These are phyloP conservation scores for Gnatocerus cornutus DNA, from an alignment of 2,888 invertebrate genomes.

Conservation along the genomic window DNA sequence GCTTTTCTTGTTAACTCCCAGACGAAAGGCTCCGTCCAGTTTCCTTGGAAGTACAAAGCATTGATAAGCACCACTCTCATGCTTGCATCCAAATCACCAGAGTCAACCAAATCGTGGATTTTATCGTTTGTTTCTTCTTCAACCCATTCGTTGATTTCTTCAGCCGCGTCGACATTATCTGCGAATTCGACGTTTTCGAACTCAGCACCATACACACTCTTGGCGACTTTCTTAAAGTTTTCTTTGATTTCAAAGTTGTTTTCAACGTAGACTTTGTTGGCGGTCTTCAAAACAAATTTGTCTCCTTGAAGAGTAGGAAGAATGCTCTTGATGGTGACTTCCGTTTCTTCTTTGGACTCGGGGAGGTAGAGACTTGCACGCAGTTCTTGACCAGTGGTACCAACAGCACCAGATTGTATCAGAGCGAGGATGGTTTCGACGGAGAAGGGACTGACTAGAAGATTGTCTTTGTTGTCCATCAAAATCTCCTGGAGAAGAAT, in stretches of 20 bases:
- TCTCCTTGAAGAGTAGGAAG: not conserved
- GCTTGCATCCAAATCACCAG: constrained; percentile 40
- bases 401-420: constrained; percentile 57
- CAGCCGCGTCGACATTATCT: not conserved
- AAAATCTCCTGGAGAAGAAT: constrained; percentile 52
- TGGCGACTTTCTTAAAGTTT: not conserved
- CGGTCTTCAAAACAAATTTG: constrained; percentile 21
- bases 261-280: constrained; percentile 15
- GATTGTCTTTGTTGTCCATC: constrained; percentile 51
- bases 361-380: constrained; percentile 56
- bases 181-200: constrained; percentile 17
- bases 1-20: not conserved
- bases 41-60: constrained; percentile 31
- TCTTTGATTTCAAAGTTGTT: not conserved
- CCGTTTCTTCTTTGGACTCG: constrained; percentile 48
- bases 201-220: constrained; percentile 2
- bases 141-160: constrained; percentile 55
- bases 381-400: constrained; percentile 56
- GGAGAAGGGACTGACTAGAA: constrained; percentile 61
- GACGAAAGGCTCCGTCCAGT: not conserved
- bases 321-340: constrained; percentile 13
- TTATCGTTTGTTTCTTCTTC: constrained; percentile 61
- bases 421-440: constrained; percentile 60
- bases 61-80: constrained; percentile 10
- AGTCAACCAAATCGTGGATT: not conserved